phyloP scores from a whole-genome alignment of 2,888 invertebrate species.

The Ormyrus pomaceus region DNA sequence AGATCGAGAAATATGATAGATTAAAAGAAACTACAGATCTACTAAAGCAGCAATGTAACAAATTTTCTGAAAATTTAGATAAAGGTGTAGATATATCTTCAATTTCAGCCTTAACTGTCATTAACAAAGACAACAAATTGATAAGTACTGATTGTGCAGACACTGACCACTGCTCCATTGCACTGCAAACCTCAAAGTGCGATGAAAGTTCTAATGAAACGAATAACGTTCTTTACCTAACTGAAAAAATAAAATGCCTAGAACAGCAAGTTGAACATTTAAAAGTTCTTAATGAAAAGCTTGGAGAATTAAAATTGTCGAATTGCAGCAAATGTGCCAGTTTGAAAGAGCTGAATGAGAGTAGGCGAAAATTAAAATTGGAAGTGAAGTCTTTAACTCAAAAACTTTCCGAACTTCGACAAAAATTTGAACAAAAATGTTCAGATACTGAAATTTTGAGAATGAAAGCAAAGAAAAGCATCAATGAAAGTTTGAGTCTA shows the following conservation, averaged over 20 bases:
- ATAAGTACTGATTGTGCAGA: too few relatives aligned
- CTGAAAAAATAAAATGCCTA: slow-evolving; percentile 57
- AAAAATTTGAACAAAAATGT: slow-evolving; percentile 65
- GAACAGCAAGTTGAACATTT: slow-evolving; percentile 62
- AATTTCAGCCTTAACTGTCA: too few relatives aligned
- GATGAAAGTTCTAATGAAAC: not conserved
- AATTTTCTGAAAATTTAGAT: not conserved
- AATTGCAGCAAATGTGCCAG: slow-evolving; percentile 66
- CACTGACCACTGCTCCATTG: not conserved
- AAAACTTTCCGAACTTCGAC: slow-evolving; percentile 64
- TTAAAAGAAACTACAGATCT: slow-evolving; percentile 60
- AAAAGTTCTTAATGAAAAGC: slow-evolving; percentile 63
- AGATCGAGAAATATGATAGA: slow-evolving; percentile 66
- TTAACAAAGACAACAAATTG: too few relatives aligned
- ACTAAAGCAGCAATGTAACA: slow-evolving; percentile 59
- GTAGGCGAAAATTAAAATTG: slow-evolving; percentile 62
- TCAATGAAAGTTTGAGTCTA: slow-evolving; percentile 60
- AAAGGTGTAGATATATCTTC: not conserved
- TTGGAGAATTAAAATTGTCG: slow-evolving; percentile 64
- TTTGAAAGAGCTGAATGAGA: slow-evolving; percentile 64
- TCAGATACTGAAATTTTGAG: slow-evolving; percentile 64
- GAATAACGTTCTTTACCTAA: slow-evolving; percentile 39
- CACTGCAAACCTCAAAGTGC: not conserved
- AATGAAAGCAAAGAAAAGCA: slow-evolving; percentile 64
- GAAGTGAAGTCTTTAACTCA: slow-evolving; percentile 63